These are phyloP conservation scores for Chiroxiphia lanceolata DNA, from an alignment of 2,797 vertebrate species.

Conservation along the genomic window DNA sequence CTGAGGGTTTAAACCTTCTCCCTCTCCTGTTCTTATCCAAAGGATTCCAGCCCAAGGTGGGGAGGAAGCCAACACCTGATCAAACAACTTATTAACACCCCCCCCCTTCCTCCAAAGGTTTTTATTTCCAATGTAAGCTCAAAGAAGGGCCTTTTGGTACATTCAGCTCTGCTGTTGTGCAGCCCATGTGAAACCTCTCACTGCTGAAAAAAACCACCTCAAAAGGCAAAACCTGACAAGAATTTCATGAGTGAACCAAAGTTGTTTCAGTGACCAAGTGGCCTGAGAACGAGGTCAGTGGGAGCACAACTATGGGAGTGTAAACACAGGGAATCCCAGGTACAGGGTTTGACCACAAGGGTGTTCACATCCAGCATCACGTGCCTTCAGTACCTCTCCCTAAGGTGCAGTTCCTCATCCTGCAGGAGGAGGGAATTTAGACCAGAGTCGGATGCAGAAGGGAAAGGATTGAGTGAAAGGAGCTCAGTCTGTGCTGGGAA, in stretches of 20 bases:
- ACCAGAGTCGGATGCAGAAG: not conserved
- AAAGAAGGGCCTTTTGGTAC: not conserved
- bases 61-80: not conserved
- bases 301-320: not conserved
- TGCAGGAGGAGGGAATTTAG: not conserved
- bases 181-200: not conserved
- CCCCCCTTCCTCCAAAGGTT: not conserved
- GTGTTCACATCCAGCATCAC: rapidly evolving
- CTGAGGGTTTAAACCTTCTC: not conserved
- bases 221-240: not conserved
- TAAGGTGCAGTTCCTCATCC: not conserved
- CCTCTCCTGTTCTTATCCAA: not conserved
- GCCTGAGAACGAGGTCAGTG: rapidly evolving
- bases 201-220: not conserved
- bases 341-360: not conserved
- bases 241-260: not conserved
- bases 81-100: not conserved
- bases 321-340: not conserved
- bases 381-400: not conserved
- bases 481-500: not conserved
- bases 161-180: not conserved
- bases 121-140: not conserved
- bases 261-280: not conserved
- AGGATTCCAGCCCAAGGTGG: not conserved
- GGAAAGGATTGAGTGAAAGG: not conserved